Conservation (phyloP, 2,888 invertebrate genomes). For the Eueremaeus valkanovi region DNA sequence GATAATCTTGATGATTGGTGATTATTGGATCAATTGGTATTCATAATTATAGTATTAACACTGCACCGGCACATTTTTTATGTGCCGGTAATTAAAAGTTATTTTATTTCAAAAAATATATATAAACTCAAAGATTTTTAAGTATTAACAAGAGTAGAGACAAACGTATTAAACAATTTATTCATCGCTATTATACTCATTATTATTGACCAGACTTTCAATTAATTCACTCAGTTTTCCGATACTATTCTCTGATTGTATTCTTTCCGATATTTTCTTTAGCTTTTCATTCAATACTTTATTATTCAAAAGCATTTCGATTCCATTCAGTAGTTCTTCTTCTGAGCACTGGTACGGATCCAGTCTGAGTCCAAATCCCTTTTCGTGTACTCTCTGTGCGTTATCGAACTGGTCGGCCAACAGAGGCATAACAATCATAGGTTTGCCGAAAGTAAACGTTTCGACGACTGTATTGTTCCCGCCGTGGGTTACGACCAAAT, state of each 20-base stretch:
- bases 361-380: slow-evolving; percentile 3
- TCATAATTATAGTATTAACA: too few species aligned
- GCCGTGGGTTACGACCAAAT: slow-evolving; percentile 5
- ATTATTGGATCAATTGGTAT: too few species aligned
- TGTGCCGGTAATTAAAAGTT: too few species aligned
- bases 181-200: too few species aligned
- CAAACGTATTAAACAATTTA: too few species aligned
- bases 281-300: slow-evolving; percentile 7
- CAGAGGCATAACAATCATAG: slow-evolving; percentile 4
- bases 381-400: slow-evolving; percentile 29
- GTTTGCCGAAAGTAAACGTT: slow-evolving; percentile 13
- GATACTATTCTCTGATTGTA: background rate
- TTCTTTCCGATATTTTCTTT: background rate
- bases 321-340: background rate
- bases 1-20: too few species aligned
- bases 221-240: background rate
- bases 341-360: slow-evolving; percentile 13
- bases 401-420: slow-evolving; percentile 17
- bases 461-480: slow-evolving; percentile 20
- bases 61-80: too few species aligned
- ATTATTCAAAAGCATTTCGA: slow-evolving; percentile 33
- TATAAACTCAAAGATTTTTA: too few species aligned
- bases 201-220: background rate
- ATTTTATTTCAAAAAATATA: too few species aligned
- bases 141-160: too few species aligned